Base-by-base conservation (phyloP, 2,113 vertebrate species). In the Xyrauchen texanus region DNA sequence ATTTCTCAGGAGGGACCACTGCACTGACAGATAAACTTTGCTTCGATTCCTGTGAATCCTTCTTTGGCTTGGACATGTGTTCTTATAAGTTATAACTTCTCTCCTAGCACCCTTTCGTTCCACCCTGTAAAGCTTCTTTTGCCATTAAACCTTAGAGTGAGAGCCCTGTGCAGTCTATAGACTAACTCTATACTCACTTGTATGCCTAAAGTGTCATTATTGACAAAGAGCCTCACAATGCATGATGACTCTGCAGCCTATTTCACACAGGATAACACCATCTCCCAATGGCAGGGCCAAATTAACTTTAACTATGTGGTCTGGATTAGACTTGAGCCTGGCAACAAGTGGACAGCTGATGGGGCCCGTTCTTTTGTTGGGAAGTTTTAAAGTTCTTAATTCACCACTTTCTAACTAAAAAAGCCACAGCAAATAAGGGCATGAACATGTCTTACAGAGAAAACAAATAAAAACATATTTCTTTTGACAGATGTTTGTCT, bases 291-390 rank as follows among this genome's bases (percentile, higher is more conserved):
- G 83, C 84, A 78, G 87, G 78, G 47, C 81, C 89, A 85, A 88
- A 91, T 88, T 83, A 87, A 80, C 82, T 76, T 86, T 82, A 79
- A 80, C 85, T 83, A 80, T 80, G 76, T 76, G 80, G 83, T 85
- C 85, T 84, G 89, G 91, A 91, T 91, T 91, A 92, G 83, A 82
- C 87, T 62, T 78, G 76, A 79, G 84, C 86, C 85, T 71, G 68
- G 80, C 85, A 85, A 82, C 86, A 83, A 75, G 42, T 81, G 80
- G 83, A 85, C 55, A 90, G 93, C 91, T 93, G 93, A 93, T 87
- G 70, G 82, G 81, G 90, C 79, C 80, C 84, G 92, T 92, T 88
- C 84, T 85, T 81, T 92, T 93, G 90, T 91, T 82, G 46, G 42
- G 57, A 77, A 52, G 7, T 70, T 77, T 85, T 77, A 88, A 88